Evolutionary conservation across 2,113 vertebrate genomes (phyloP), one percentile per base, ranked within the genome.

Genomic region (Lamprotornis superbus): DNA sequence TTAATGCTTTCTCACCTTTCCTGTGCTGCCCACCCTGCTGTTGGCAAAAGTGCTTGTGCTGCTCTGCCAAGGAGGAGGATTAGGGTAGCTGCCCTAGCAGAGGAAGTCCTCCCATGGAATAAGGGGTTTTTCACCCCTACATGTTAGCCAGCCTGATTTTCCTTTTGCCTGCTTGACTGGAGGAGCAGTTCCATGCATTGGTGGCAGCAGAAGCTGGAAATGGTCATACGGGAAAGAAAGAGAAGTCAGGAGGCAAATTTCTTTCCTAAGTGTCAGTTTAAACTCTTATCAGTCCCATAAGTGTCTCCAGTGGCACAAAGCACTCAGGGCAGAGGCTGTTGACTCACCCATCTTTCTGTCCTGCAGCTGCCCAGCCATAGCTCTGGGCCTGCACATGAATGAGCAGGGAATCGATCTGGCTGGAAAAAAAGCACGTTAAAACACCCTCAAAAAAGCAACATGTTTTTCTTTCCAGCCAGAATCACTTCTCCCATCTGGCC

Each of bases 401-500:
- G 44, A 37, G 42, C 46, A 69, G 37, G 61, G 74, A 83, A 61
- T 15, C 16, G 37, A 85, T 76, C 85, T 64, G 74, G 13, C 42
- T 68, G 56, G 44, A 10, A 44, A 46, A 57, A 57, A 57, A 44
- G 7, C 3, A 3, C 3, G 30, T 18, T 67, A 12, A 56, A 93
- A 78, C 20, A 49, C 30, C 39, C 47, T 40, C 24, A 52, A 46
- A 68, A 94, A 76, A 65, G 44, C 40, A 69, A 21, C n/a, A 10
- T 79, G 70, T 65, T 95, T 95, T 93, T 88, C 61, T 96, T 96
- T 93, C 86, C 89, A 94, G 19, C 4, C 91, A 60, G 75, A 88
- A 90, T 95, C 83, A 10, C 42, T 65, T 83, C 53, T 93, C n/a
- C 76, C 89, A 90, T 95, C 89, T 88, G 86, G 35, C 71, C 0